These are phyloP conservation scores for Lordiphosa mommai DNA, from an alignment of 1,140 invertebrate species.

Conservation along the genomic window DNA sequence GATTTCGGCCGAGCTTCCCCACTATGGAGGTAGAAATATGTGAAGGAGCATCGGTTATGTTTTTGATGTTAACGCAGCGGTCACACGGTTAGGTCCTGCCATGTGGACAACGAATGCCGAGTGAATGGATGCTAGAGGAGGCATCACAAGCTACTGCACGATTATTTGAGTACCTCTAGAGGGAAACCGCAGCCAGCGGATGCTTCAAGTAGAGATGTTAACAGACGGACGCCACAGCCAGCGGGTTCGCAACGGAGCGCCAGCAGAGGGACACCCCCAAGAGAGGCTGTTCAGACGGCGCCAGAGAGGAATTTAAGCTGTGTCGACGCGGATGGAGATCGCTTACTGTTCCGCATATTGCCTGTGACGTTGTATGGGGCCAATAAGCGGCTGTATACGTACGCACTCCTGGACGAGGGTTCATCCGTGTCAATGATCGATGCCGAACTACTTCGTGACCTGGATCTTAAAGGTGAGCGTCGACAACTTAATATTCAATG, in stretches of 20 bases:
- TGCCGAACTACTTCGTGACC: neutral
- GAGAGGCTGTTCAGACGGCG: too few species aligned
- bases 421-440: constrained; percentile 4
- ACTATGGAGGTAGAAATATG: neutral
- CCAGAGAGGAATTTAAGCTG: neutral
- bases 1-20: neutral
- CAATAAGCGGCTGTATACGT: too few species aligned
- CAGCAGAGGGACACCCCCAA: too few species aligned
- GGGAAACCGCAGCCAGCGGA: too few species aligned
- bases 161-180: too few species aligned
- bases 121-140: too few species aligned
- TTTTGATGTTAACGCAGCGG: neutral
- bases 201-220: neutral
- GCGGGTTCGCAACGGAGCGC: neutral
- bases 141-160: too few species aligned
- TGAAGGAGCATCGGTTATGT: neutral
- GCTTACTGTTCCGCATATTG: neutral
- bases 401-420: neutral
- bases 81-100: neutral
- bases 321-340: neutral
- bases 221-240: neutral
- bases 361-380: neutral
- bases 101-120: too few species aligned
- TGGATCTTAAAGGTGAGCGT: too few species aligned
- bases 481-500: constrained; percentile 3